Evolutionary conservation across 2,113 vertebrate genomes (phyloP).

Genomic region (Calyptommatus sinebrachiatus): DNA sequence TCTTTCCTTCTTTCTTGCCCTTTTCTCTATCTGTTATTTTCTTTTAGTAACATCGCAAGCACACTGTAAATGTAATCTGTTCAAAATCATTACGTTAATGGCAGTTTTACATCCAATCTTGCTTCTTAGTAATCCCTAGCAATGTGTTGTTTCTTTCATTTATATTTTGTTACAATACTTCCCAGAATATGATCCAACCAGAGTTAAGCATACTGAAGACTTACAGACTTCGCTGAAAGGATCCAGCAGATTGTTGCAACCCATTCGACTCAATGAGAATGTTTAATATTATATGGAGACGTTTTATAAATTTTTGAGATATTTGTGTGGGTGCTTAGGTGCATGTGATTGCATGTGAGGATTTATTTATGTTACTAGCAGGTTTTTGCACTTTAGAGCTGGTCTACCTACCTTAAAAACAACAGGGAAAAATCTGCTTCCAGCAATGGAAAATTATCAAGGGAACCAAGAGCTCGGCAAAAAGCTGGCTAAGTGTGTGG

Average conservation of each 20-base stretch:
- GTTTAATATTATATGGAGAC: neutral
- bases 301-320: neutral
- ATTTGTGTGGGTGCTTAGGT: neutral
- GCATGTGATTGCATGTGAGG: neutral
- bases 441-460: neutral
- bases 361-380: no score
- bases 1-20: no score
- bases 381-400: neutral
- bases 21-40: no score
- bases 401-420: no score
- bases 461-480: neutral
- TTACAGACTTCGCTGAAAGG: neutral
- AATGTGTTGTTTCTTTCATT: no score
- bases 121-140: no score
- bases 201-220: neutral
- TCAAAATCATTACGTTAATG: no score
- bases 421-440: neutral
- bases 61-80: no score
- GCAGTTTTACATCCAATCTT: no score
- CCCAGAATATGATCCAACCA: neutral
- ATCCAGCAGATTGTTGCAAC: neutral
- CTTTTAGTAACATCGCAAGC: no score
- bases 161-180: neutral
- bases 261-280: neutral
- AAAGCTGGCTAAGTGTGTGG: conserved; percentile 8